phyloP scores from a whole-genome alignment of 1,140 invertebrate species.

The Leptopilina boulardi region DNA sequence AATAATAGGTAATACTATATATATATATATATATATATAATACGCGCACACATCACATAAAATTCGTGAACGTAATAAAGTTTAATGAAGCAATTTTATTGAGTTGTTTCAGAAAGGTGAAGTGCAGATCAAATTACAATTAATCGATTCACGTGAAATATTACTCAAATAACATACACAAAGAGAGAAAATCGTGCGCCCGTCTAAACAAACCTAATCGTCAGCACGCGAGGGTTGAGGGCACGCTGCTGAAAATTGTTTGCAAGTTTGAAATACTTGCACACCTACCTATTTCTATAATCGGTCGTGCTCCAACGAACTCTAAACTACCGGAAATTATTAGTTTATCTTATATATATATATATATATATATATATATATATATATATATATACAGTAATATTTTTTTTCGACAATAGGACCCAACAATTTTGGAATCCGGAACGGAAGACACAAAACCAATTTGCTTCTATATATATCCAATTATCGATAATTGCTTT shows the following conservation, averaged over 20 bases:
- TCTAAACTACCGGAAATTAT: conserved; percentile 19
- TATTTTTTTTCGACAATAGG: background rate
- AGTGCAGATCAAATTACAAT: conserved; percentile 18
- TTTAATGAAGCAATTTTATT: background rate
- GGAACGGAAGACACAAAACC: background rate
- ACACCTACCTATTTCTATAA: conserved; percentile 31
- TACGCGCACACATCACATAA: too few species aligned
- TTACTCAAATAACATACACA: background rate
- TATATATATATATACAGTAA: background rate
- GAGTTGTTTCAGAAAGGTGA: background rate
- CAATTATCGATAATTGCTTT: conserved; percentile 19
- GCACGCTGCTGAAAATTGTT: conserved; percentile 14
- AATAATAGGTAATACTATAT: too few species aligned
- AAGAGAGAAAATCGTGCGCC: background rate
- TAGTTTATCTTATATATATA: conserved; percentile 7
- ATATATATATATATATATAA: too few species aligned
- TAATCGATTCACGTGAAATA: background rate
- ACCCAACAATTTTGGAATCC: conserved; percentile 16
- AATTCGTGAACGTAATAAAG: background rate
- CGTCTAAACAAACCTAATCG: conserved; percentile 26
- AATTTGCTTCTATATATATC: background rate
- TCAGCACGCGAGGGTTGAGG: background rate
- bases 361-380: too few species aligned
- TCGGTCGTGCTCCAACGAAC: conserved; percentile 9
- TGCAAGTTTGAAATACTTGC: conserved; percentile 23